Percentiles rank a stretch among this genome's conserved stretches.
Evolutionary conservation across 2,113 vertebrate genomes (phyloP).

Genomic region (Meriones unguiculatus): DNA sequence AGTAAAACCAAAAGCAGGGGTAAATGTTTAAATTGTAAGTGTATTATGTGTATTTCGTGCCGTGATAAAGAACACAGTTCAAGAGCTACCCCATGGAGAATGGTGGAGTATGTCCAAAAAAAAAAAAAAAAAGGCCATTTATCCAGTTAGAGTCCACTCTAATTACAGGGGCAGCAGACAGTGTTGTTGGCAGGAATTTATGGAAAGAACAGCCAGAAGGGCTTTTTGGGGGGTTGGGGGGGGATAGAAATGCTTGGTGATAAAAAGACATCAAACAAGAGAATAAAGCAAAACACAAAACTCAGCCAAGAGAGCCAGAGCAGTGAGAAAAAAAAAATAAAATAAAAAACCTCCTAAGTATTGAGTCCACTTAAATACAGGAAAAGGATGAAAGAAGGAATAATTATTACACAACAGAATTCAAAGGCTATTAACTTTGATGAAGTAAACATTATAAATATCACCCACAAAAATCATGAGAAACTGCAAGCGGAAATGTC

Average conservation of each 20-base stretch:
- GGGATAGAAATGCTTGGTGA: not conserved
- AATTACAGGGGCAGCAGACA: not conserved
- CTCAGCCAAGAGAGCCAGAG: not conserved
- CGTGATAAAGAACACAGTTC: not conserved
- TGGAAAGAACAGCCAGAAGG: not conserved
- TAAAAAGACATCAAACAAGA: not conserved
- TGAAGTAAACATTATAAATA: not conserved
- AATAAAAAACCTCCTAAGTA: not conserved
- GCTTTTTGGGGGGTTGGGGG: not conserved
- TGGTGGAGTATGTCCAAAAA: not conserved
- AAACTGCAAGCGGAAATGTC: not conserved
- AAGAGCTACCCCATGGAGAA: not conserved
- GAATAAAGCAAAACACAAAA: constrained; percentile 10
- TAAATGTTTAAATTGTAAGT: not conserved
- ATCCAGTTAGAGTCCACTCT: not conserved
- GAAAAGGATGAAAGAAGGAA: not conserved
- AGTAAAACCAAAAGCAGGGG: not conserved
- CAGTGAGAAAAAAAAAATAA: not conserved
- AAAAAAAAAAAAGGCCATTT: not conserved
- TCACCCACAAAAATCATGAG: not conserved
- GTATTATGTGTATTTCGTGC: not conserved
- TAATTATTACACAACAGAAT: not conserved
- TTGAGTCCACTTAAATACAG: not conserved
- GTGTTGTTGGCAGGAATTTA: not conserved
- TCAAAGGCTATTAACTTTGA: not conserved